Percentiles rank a stretch among this genome's conserved stretches.
These are phyloP conservation scores for Bombylius discolor DNA, from an alignment of 2,888 invertebrate genomes.

Conservation along the genomic window DNA sequence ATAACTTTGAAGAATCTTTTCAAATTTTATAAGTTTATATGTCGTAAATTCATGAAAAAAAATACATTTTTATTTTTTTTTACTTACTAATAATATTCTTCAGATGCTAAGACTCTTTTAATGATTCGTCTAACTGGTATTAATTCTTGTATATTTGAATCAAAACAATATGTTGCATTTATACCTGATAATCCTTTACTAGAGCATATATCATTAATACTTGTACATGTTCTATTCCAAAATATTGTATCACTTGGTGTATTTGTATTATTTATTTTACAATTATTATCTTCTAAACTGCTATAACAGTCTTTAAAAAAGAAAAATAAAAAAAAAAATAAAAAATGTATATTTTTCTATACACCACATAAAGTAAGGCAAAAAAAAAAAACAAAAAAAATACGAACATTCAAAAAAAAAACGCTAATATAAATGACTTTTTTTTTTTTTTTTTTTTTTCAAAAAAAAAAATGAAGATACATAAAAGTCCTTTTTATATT, in stretches of 20 bases:
- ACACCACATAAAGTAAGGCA: neutral
- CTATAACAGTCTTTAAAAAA: conserved; percentile 47
- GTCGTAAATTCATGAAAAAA: too few species aligned
- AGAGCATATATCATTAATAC: conserved; percentile 41
- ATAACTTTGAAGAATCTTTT: too few species aligned
- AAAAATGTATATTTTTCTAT: neutral
- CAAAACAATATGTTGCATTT: conserved; percentile 39
- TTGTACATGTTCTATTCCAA: conserved; percentile 40
- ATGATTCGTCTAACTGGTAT: conserved; percentile 42
- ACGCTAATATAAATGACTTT: too few species aligned
- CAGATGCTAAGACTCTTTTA: conserved; percentile 45
- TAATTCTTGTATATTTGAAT: conserved; percentile 22
- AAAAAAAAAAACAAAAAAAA: conserved; percentile 10
- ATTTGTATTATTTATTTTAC: conserved; percentile 36
- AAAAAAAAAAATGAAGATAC: too few species aligned
- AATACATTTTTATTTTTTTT: neutral
- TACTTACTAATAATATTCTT: conserved; percentile 50
- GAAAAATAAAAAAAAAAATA: neutral
- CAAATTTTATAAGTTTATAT: too few species aligned
- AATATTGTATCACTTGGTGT: conserved; percentile 37
- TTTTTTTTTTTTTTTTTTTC: too few species aligned
- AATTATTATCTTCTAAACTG: conserved; percentile 44
- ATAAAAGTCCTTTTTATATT: too few species aligned
- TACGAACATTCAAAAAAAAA: neutral
- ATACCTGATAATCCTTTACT: conserved; percentile 32